These are phyloP conservation scores for Cololabis saira DNA, from an alignment of 2,113 vertebrate genomes.

Conservation along the genomic window DNA sequence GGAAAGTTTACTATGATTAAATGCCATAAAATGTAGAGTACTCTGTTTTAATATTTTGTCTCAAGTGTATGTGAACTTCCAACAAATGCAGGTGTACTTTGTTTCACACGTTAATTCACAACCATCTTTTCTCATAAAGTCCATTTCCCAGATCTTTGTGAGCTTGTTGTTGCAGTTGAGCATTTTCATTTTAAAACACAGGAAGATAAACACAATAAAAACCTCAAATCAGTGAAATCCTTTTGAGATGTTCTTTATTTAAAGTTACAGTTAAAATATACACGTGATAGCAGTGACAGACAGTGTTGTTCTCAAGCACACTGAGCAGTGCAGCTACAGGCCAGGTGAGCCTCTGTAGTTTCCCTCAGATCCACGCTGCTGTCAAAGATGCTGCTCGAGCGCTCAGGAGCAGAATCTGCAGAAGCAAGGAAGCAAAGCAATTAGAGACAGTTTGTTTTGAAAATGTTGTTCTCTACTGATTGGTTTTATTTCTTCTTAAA, in stretches of 20 bases:
- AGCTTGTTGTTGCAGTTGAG: background rate
- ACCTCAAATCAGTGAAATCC: background rate
- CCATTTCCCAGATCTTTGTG: no score
- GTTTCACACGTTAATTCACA: no score
- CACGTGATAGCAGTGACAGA: constrained; percentile 5
- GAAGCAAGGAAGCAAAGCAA: constrained; percentile 6
- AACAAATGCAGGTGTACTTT: no score
- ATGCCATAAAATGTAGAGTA: no score
- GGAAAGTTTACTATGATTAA: no score
- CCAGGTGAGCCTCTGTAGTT: constrained; percentile 67
- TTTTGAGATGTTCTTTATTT: constrained; percentile 54
- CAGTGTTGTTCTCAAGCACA: constrained; percentile 59
- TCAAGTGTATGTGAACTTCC: no score
- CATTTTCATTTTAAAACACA: background rate
- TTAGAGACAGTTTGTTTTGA: background rate
- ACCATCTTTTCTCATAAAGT: no score
- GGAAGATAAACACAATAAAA: background rate
- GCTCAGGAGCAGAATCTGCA: constrained; percentile 50
- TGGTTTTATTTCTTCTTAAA: background rate
- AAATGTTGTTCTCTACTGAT: background rate
- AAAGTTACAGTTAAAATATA: constrained; percentile 15
- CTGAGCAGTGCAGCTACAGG: constrained; percentile 70
- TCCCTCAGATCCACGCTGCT: constrained; percentile 72
- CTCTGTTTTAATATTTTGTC: no score
- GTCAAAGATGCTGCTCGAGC: constrained; percentile 37